Conservation (phyloP, 2,797 vertebrate genomes). For the Rhinatrema bivittatum region DNA sequence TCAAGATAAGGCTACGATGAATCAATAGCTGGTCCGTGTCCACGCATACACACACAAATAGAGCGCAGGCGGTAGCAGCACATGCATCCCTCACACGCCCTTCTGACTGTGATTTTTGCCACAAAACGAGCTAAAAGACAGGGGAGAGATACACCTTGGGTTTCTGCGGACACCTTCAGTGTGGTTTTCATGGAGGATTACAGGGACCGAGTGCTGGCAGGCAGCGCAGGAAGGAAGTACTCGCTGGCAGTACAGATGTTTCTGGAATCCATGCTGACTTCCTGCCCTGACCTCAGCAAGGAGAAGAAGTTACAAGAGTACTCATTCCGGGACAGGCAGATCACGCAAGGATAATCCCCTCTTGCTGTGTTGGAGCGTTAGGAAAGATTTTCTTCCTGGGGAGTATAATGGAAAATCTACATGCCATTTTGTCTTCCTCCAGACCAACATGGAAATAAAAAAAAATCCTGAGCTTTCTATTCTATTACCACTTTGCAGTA, state of each 20-base stretch:
- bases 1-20: slow-evolving; percentile 71
- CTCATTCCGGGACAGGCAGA: slow-evolving; percentile 75
- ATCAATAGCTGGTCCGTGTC: slow-evolving; percentile 75
- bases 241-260: slow-evolving; percentile 62
- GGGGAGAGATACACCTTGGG: slow-evolving; percentile 73
- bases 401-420: too few relatives aligned
- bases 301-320: slow-evolving; percentile 72
- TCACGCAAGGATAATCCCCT: slow-evolving; percentile 80
- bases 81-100: neutral
- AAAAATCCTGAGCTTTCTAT: too few relatives aligned
- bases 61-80: neutral
- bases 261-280: slow-evolving; percentile 56
- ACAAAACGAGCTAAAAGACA: slow-evolving; percentile 74
- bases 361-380: too few relatives aligned
- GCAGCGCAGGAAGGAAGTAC: slow-evolving; percentile 52
- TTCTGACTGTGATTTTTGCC: slow-evolving; percentile 12
- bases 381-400: too few relatives aligned
- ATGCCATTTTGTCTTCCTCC: too few relatives aligned
- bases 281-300: slow-evolving; percentile 68
- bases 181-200: slow-evolving; percentile 71
- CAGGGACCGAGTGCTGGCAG: slow-evolving; percentile 56
- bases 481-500: too few relatives aligned
- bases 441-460: too few relatives aligned
- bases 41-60: too few relatives aligned
- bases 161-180: slow-evolving; percentile 69